These are phyloP conservation scores for Acrobasis repandana DNA, from an alignment of 2,888 invertebrate species.

Conservation along the genomic window DNA sequence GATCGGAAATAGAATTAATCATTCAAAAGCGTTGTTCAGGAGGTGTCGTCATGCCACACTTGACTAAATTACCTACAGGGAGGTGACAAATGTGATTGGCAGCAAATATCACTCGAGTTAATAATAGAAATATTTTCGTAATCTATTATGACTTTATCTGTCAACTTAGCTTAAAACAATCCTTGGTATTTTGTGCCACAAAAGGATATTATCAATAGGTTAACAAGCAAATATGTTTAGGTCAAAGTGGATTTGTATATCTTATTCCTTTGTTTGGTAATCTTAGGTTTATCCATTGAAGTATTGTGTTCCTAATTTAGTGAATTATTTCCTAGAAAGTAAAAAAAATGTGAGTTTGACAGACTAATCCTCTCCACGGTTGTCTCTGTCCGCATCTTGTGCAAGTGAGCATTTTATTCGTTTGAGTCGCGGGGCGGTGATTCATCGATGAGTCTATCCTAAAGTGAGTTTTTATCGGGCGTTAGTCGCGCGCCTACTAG, in stretches of 20 bases:
- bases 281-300: background rate
- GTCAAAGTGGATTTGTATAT: background rate
- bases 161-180: background rate
- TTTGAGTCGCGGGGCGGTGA: slow-evolving; percentile 68
- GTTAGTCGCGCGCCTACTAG: slow-evolving; percentile 46
- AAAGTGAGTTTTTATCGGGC: slow-evolving; percentile 74
- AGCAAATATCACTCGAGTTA: slow-evolving; percentile 3
- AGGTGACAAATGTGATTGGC: slow-evolving; percentile 8
- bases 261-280: background rate
- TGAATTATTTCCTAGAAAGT: background rate
- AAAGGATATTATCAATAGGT: background rate
- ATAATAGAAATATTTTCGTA: slow-evolving; percentile 14
- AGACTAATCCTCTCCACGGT: slow-evolving; percentile 50
- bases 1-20: slow-evolving; percentile 5
- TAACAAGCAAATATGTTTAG: slow-evolving; percentile 2
- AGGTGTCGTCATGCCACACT: background rate
- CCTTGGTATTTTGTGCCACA: background rate
- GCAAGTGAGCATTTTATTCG: slow-evolving; percentile 73
- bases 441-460: slow-evolving; percentile 81
- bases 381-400: slow-evolving; percentile 67
- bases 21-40: background rate
- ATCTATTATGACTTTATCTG: slow-evolving; percentile 6
- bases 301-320: background rate
- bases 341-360: slow-evolving; percentile 2
- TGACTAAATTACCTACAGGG: slow-evolving; percentile 2